Evolutionary conservation across 1,140 invertebrate genomes (phyloP), one percentile per base, ranked within the genome.

Genomic region (Drosophila jambulina): DNA sequence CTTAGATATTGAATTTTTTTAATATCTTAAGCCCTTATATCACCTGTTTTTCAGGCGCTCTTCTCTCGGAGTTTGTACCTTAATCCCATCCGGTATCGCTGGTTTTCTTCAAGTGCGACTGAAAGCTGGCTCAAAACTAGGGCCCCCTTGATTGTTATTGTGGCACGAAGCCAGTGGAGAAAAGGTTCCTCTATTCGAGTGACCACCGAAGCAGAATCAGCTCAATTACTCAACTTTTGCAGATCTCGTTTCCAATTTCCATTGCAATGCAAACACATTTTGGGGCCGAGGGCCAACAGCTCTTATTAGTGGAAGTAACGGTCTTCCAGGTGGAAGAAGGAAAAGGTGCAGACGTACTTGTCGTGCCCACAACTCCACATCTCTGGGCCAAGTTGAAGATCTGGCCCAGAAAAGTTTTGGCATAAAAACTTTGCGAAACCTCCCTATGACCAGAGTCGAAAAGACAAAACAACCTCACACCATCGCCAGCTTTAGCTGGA

Each of bases 141-240:
- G 46, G 46, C 46, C 58, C 63, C 70, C 60, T 48, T 25, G 32
- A 85, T 82, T 72, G 74, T 88, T 80, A 72, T 56, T 64, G 56
- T 59, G 76, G 62, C 83, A 87, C 59, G 75, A 67, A 64, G 70
- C 53, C 34, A 38, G 23, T 12, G 38, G 42, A n/a, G 67, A 59
- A 72, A 49, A 49, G 53, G 43, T 67, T 77, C 74, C 27, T 6
- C 36, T 36, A 32, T 61, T 57, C 15, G 46, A 62, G 48, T 62
- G 71, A 69, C 74, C 56, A 72, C 46, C 78, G 43, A 23, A 67
- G 60, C 63, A 64, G 86, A 83, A 87, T 86, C 78, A 76, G 72
- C 71, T 57, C 80, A 87, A 88, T 87, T 82, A 83, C 60, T 80
- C 80, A 80, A 72, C 62, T 76, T 78, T 74, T 82, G 53, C 74